phyloP scores from a whole-genome alignment of 2,888 invertebrate genomes.

The Creontiades dilutus region DNA sequence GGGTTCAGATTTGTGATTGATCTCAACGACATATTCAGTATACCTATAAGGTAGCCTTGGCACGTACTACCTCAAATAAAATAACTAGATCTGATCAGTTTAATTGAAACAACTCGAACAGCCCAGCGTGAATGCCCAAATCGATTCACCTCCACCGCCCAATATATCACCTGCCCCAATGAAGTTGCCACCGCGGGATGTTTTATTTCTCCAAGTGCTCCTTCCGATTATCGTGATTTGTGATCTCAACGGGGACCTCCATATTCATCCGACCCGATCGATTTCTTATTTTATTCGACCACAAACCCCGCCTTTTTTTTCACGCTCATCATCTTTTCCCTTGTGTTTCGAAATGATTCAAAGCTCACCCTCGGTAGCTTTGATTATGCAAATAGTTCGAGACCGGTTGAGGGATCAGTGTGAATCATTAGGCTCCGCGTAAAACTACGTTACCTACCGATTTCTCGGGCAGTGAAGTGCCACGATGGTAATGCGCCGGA shows the following conservation, averaged over 20 bases:
- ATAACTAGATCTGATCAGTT: not conserved
- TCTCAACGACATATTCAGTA: too few relatives aligned
- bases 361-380: constrained; percentile 13
- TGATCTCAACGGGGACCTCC: not conserved
- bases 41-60: too few relatives aligned
- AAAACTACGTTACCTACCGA: constrained; percentile 19
- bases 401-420: constrained; percentile 9
- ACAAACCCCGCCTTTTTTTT: constrained; percentile 17
- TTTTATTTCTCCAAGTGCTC: constrained; percentile 25
- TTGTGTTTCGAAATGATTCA: not conserved
- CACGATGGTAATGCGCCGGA: constrained; percentile 6
- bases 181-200: constrained; percentile 16
- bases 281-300: not conserved
- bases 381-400: constrained; percentile 28
- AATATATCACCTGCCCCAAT: constrained; percentile 17
- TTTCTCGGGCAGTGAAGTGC: not conserved
- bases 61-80: not conserved
- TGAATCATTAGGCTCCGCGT: not conserved
- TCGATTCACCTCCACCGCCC: constrained; percentile 9
- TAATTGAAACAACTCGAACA: not conserved
- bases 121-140: not conserved
- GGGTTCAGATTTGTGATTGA: too few relatives aligned
- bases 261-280: not conserved
- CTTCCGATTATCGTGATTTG: constrained; percentile 49
- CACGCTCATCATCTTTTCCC: constrained; percentile 4